phyloP scores from a whole-genome alignment of 2,888 invertebrate genomes.

The Scaptomyza flava region DNA sequence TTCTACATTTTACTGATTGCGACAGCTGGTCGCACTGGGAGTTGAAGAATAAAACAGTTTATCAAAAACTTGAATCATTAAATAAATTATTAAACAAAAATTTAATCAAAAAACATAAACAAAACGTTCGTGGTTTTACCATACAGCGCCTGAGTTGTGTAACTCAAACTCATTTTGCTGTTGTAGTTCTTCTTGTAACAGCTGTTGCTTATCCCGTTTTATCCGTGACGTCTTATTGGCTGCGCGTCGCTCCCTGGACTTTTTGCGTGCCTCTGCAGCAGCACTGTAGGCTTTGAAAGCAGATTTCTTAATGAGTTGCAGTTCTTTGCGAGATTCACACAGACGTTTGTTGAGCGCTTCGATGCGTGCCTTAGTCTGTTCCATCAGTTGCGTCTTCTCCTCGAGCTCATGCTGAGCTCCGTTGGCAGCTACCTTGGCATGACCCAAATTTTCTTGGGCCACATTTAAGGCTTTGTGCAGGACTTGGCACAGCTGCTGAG shows the following conservation, averaged over 20 bases:
- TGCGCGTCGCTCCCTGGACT: constrained; percentile 53
- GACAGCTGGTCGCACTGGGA: background rate
- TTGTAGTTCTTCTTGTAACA: background rate
- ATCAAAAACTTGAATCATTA: too few species aligned
- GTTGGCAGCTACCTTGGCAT: constrained; percentile 86
- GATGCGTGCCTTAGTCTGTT: constrained; percentile 88
- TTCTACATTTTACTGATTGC: background rate
- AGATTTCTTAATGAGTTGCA: constrained; percentile 88
- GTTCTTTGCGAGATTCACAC: constrained; percentile 87
- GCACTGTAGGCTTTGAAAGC: constrained; percentile 89
- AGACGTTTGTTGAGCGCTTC: constrained; percentile 87
- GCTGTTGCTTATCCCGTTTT: background rate
- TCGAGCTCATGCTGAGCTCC: constrained; percentile 87
- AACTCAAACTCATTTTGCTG: background rate
- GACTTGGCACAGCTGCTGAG: constrained; percentile 85
- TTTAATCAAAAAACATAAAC: background rate
- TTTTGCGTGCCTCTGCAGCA: constrained; percentile 88
- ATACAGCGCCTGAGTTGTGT: background rate
- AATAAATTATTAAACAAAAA: too few species aligned
- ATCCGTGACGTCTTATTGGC: background rate
- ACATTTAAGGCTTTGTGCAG: constrained; percentile 84
- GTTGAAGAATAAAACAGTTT: too few species aligned
- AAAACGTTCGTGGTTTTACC: background rate
- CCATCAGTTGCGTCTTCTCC: constrained; percentile 88
- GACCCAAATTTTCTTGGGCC: constrained; percentile 86